Conservation (phyloP, 2,113 vertebrate genomes). For the Morphnarchus princeps region DNA sequence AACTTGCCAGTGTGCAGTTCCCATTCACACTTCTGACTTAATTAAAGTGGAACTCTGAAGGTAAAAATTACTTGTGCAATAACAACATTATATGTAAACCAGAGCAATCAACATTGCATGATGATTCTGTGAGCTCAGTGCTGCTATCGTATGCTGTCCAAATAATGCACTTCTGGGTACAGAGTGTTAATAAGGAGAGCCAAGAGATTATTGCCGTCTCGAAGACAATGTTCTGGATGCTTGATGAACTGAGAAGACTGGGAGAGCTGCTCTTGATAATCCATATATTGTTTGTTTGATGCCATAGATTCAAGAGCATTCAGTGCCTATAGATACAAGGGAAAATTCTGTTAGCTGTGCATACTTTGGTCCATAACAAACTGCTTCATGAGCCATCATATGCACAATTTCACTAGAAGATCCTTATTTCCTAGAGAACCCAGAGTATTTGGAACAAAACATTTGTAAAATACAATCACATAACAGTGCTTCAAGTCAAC, state of each 20-base stretch:
- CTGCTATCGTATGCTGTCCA: constrained; percentile 86
- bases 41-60: not conserved
- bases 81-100: constrained; percentile 54
- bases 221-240: constrained; percentile 87
- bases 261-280: constrained; percentile 83
- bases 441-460: not conserved
- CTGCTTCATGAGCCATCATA: not conserved
- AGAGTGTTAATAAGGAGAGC: constrained; percentile 87
- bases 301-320: constrained; percentile 82
- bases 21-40: not conserved
- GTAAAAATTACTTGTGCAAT: constrained; percentile 37
- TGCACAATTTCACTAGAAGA: not conserved
- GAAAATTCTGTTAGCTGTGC: not conserved
- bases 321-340: constrained; percentile 73
- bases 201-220: constrained; percentile 84
- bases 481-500: not conserved
- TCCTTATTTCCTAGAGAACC: not conserved
- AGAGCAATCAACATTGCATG: not conserved
- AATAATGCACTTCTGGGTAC: constrained; percentile 89
- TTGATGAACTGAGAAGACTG: constrained; percentile 87
- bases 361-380: not conserved
- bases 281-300: constrained; percentile 86
- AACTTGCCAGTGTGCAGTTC: not conserved
- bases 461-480: not conserved
- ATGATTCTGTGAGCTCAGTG: not conserved